Evolutionary conservation across 1,140 invertebrate species (phyloP).

Genomic region (Camponotus vicinus): DNA sequence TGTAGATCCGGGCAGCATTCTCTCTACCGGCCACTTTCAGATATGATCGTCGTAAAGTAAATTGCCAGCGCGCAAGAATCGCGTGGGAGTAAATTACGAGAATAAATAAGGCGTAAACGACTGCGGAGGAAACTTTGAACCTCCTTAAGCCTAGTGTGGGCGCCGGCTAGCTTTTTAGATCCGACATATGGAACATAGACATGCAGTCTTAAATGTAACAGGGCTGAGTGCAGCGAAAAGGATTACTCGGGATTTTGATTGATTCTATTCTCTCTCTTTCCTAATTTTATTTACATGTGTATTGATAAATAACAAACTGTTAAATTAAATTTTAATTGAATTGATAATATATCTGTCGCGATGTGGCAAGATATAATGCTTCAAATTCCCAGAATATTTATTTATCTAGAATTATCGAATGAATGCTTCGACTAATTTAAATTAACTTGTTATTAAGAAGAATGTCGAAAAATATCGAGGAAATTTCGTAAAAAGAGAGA

Average conservation of each 20-base stretch:
- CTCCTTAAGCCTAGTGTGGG: constrained; percentile 79
- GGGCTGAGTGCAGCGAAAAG: constrained; percentile 19
- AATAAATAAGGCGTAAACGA: constrained; percentile 83
- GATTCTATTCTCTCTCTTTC: not conserved
- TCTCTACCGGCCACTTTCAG: constrained; percentile 77
- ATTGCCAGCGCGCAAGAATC: constrained; percentile 73
- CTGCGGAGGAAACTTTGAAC: constrained; percentile 77
- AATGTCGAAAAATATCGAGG: not conserved
- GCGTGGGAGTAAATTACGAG: constrained; percentile 83
- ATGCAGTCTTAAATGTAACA: constrained; percentile 52
- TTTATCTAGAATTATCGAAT: not conserved
- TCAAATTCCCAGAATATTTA: not conserved
- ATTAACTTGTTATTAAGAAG: not conserved
- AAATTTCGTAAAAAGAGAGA: not conserved
- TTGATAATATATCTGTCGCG: not conserved
- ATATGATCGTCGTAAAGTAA: constrained; percentile 82
- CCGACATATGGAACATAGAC: constrained; percentile 55
- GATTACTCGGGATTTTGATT: not conserved
- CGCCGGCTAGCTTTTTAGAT: constrained; percentile 73
- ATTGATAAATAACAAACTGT: not conserved
- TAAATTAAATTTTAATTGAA: not conserved
- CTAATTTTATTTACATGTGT: not conserved
- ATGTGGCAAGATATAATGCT: not conserved
- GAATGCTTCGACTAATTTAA: not conserved
- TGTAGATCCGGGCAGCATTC: constrained; percentile 63